Percentiles rank a stretch among this genome's conserved stretches.
phyloP scores from a whole-genome alignment of 2,888 invertebrate species.

The Phania funesta region DNA sequence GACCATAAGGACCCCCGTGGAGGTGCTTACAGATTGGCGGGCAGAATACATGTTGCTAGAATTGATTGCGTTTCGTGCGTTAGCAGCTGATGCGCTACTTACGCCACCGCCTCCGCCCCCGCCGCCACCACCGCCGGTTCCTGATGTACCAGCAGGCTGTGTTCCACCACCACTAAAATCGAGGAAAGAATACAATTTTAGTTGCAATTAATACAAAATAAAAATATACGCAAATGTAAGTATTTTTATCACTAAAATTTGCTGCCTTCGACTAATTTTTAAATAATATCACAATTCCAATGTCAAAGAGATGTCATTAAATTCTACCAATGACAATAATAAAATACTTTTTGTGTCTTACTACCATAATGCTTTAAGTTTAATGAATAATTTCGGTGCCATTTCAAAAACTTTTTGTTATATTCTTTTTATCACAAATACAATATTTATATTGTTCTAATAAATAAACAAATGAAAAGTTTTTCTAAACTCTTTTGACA shows the following conservation, averaged over 20 bases:
- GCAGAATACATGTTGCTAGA: slow-evolving; percentile 88
- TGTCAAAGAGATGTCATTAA: not conserved
- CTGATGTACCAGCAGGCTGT: slow-evolving; percentile 78
- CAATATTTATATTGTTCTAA: not conserved
- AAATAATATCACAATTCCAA: not conserved
- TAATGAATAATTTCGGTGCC: slow-evolving; percentile 9
- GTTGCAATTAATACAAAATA: not conserved
- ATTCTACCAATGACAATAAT: not conserved
- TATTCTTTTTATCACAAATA: not conserved
- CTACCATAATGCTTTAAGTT: not conserved
- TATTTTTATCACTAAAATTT: not conserved
- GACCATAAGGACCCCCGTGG: slow-evolving; percentile 97
- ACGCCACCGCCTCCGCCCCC: slow-evolving; percentile 76
- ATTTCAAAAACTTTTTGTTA: not conserved
- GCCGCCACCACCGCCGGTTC: slow-evolving; percentile 75
- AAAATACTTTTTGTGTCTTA: not conserved
- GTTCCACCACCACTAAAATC: slow-evolving; percentile 79
- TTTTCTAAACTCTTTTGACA: not conserved
- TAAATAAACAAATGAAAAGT: not conserved
- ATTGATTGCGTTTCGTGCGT: slow-evolving; percentile 82
- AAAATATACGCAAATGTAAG: not conserved
- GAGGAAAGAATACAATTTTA: not conserved
- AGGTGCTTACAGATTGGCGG: slow-evolving; percentile 90
- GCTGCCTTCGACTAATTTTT: not conserved
- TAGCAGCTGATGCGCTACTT: slow-evolving; percentile 71